Evolutionary conservation across 1,140 invertebrate species (phyloP), one percentile per base, ranked within the genome.

Genomic region (Akabosia matsudoensis): DNA sequence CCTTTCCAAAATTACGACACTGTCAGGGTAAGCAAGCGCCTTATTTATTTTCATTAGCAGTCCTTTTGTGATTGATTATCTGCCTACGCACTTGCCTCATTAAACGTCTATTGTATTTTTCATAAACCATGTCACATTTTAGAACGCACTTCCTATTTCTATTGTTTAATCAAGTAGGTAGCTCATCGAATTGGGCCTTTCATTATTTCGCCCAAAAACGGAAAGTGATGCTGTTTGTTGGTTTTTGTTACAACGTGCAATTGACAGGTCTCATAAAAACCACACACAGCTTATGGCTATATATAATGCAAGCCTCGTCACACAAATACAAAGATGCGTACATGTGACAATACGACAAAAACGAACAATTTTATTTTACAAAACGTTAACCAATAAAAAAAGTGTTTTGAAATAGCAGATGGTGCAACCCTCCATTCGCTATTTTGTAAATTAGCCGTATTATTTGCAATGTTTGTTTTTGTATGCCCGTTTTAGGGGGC

Each of bases 1-100:
- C 77, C 77, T 54, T 75, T 70, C 64, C 67, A 78, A n/a, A 45
- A 30, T 30, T 78, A 78, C 52, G 77, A 78, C 7, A 61, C 74
- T 31, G 31, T 45, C n/a, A 72, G 54, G 77, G 77, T 78, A 78
- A 78, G 77, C 10, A 14, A 70, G 18, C 67, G 28, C 56, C 18
- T 10, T 45, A 45, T 45, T 10, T 45, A 45, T 18, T 45, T 45
- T 45, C 37, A n/a, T n/a, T n/a, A n/a, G n/a, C n/a, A n/a, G n/a
- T n/a, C n/a, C n/a, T n/a, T n/a, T n/a, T n/a, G n/a, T n/a, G n/a
- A n/a, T n/a, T 45, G 18, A 7, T 10, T 45, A 45, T 45, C 37
- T 45, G 37, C 37, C 37, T 45, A 18, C n/a, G n/a, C n/a, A n/a
- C n/a, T 45, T 18, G 37, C 37, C 18, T 45, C 37, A 45, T 45